Evolutionary conservation across 2,888 invertebrate genomes (phyloP).

Genomic region (Formica aserva): DNA sequence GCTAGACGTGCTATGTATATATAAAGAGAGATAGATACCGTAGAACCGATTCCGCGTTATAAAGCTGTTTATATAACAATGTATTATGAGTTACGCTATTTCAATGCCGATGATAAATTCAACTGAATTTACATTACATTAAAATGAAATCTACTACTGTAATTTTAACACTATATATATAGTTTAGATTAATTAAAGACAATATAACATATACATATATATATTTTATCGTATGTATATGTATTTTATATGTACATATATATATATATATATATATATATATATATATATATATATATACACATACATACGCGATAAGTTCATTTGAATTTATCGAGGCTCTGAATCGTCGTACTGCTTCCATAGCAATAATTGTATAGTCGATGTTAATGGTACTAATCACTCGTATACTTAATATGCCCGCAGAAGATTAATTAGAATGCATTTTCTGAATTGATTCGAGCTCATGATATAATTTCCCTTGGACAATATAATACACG

Average conservation of each 20-base stretch:
- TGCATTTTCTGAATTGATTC: constrained; percentile 77
- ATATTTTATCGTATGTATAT: constrained; percentile 33
- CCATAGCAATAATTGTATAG: constrained; percentile 85
- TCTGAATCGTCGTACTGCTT: constrained; percentile 83
- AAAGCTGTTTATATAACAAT: constrained; percentile 78
- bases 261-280: constrained; percentile 23
- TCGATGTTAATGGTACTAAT: constrained; percentile 83
- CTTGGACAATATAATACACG: constrained; percentile 79
- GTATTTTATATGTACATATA: background rate
- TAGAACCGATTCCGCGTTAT: constrained; percentile 71
- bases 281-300: constrained; percentile 41
- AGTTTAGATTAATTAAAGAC: constrained; percentile 79
- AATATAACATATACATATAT: constrained; percentile 75
- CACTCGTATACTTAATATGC: constrained; percentile 74
- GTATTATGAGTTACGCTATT: constrained; percentile 81
- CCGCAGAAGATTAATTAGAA: constrained; percentile 68
- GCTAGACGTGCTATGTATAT: constrained; percentile 83
- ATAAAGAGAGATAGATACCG: constrained; percentile 78
- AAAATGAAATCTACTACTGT: constrained; percentile 62
- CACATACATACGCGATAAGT: constrained; percentile 63
- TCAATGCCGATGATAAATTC: constrained; percentile 81
- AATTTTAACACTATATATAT: constrained; percentile 76
- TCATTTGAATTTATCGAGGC: constrained; percentile 82
- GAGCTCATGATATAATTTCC: constrained; percentile 80
- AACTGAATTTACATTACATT: constrained; percentile 77